phyloP scores from a whole-genome alignment of 2,113 vertebrate genomes.

The Boulengeromyrus knoepffleri region DNA sequence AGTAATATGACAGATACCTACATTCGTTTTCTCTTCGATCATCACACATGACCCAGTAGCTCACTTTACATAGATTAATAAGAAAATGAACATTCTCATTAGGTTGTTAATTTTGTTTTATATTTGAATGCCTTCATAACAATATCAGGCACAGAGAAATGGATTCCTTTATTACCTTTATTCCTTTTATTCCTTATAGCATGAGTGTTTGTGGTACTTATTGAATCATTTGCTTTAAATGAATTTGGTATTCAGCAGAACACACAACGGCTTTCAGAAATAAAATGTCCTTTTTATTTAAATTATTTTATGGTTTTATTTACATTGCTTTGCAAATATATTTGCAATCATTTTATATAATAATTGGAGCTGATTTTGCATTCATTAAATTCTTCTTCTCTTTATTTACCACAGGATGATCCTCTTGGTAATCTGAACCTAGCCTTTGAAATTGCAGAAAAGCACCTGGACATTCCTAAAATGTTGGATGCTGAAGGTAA shows the following conservation, averaged over 20 bases:
- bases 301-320: not conserved
- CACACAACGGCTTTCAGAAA: not conserved
- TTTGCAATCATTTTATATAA: not conserved
- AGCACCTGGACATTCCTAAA: constrained; percentile 97
- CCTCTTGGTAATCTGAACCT: constrained; percentile 93
- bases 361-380: not conserved
- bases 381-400: not conserved
- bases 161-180: not conserved
- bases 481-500: constrained; percentile 98
- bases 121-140: not conserved
- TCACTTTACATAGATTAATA: not conserved
- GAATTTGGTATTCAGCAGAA: not conserved
- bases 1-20: not conserved
- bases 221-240: not conserved
- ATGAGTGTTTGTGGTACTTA: not conserved
- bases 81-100: not conserved
- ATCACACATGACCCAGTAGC: not conserved
- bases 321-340: not conserved
- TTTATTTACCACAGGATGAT: constrained; percentile 76
- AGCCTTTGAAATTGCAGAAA: constrained; percentile 96
- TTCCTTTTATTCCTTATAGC: not conserved
- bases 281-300: not conserved
- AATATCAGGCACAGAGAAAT: not conserved
- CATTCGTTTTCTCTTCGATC: not conserved
- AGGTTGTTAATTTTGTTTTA: not conserved